Percentiles rank a stretch among this genome's conserved stretches.
phyloP scores from a whole-genome alignment of 2,113 vertebrate genomes.

The Channa maculata region DNA sequence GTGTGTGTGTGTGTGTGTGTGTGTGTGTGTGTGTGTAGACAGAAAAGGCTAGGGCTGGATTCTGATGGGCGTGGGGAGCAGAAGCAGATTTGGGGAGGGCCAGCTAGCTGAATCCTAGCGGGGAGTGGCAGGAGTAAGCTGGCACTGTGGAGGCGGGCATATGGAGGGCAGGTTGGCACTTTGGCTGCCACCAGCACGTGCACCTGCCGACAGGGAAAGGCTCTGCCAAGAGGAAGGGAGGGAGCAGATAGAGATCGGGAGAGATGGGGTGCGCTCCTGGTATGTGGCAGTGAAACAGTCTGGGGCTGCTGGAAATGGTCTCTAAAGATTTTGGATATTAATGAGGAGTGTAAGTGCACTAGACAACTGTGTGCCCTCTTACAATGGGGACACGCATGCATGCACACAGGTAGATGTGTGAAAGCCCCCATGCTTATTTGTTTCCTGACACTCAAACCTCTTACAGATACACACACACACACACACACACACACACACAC shows the following conservation, averaged over 20 bases:
- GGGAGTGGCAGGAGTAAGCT: constrained; percentile 86
- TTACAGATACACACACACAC: constrained; percentile 5
- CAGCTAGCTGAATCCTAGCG: constrained; percentile 75
- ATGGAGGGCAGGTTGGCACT: constrained; percentile 87
- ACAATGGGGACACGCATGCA: constrained; percentile 30
- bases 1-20: constrained; percentile 6
- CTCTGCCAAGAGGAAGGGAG: constrained; percentile 74
- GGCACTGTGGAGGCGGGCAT: constrained; percentile 86
- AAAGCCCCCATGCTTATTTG: constrained; percentile 30
- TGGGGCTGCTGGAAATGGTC: constrained; percentile 51
- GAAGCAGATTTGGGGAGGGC: constrained; percentile 74
- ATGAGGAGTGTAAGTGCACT: constrained; percentile 69
- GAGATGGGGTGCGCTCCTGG: constrained; percentile 20
- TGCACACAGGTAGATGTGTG: constrained; percentile 13
- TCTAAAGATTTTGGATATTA: constrained; percentile 74
- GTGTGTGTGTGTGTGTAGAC: background rate
- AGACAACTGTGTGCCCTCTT: constrained; percentile 65
- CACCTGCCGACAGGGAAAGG: constrained; percentile 85
- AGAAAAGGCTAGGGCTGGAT: constrained; percentile 35
- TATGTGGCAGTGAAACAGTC: constrained; percentile 28
- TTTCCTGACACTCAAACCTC: constrained; percentile 3
- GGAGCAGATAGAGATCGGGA: constrained; percentile 15
- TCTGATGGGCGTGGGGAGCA: constrained; percentile 43
- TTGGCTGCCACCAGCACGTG: constrained; percentile 81
- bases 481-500: constrained; percentile 30